A percentile compares a stretch with the other conserved stretches of the same genome.
phyloP scores from a whole-genome alignment of 2,888 invertebrate species.

The Noctua pronuba region DNA sequence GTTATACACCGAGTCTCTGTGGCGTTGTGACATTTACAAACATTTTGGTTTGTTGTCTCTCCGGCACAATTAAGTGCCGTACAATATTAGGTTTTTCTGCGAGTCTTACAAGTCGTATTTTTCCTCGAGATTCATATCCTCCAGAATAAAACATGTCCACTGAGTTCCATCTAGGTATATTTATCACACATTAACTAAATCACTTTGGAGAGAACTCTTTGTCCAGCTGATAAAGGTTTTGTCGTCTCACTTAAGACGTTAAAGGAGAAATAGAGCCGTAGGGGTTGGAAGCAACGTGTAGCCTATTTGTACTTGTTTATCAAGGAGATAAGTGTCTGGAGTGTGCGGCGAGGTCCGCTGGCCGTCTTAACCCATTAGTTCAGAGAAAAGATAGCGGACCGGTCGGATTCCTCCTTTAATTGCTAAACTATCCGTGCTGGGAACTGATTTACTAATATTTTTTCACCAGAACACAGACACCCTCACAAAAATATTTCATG shows the following conservation, averaged over 20 bases:
- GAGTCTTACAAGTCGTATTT: background rate
- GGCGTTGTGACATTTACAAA: constrained; percentile 79
- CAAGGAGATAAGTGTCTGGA: constrained; percentile 84
- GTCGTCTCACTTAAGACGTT: constrained; percentile 83
- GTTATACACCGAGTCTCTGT: constrained; percentile 80
- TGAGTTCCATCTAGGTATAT: constrained; percentile 50
- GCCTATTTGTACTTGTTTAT: constrained; percentile 89
- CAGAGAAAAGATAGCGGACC: constrained; percentile 80
- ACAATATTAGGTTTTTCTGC: constrained; percentile 13
- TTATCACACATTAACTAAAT: constrained; percentile 79
- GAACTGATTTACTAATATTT: constrained; percentile 73
- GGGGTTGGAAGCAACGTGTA: constrained; percentile 84
- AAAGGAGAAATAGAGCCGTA: constrained; percentile 82
- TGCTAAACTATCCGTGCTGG: constrained; percentile 81
- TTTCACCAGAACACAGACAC: constrained; percentile 64
- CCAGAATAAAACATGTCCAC: background rate
- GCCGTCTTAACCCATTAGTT: constrained; percentile 86
- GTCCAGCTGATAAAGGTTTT: constrained; percentile 82
- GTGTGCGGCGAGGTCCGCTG: constrained; percentile 79
- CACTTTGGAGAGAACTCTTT: constrained; percentile 78
- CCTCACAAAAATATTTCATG: constrained; percentile 1
- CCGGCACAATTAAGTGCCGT: constrained; percentile 19
- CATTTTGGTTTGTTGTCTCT: constrained; percentile 71
- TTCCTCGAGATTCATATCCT: background rate
- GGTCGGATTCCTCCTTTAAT: constrained; percentile 84